A percentile compares a stretch with the other conserved stretches of the same genome.
Conservation (phyloP, 2,113 vertebrate genomes). For the Thryonomys swinderianus region DNA sequence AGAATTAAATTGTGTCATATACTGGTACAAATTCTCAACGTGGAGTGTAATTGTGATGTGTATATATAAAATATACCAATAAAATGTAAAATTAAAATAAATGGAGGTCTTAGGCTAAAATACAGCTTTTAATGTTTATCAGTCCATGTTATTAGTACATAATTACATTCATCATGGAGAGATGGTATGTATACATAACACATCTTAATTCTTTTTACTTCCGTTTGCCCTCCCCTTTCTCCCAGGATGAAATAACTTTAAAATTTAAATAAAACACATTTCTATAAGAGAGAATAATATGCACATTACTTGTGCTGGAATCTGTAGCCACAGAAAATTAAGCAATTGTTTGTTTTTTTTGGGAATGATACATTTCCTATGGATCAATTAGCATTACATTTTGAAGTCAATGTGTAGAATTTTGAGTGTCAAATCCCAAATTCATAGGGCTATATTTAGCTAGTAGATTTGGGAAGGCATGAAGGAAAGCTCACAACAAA, state of each 20-base stretch:
- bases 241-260: conserved; percentile 20
- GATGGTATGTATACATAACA: neutral
- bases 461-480: neutral
- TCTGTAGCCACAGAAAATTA: conserved; percentile 11
- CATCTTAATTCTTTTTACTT: neutral
- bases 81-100: no score
- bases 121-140: neutral
- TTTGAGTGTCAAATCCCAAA: conserved; percentile 22
- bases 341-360: conserved; percentile 11
- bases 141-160: neutral
- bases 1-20: no score
- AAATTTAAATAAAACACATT: conserved; percentile 17
- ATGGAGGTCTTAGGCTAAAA: conserved; percentile 42
- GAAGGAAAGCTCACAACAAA: conserved; percentile 45
- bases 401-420: conserved; percentile 13
- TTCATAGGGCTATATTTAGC: neutral
- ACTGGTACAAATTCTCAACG: no score
- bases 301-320: neutral
- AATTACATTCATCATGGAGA: neutral
- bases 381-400: neutral
- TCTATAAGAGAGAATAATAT: conserved; percentile 1
- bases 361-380: neutral
- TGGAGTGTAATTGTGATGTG: no score
- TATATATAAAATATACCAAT: no score
- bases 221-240: neutral